Evolutionary conservation across 2,797 vertebrate species (phyloP), one percentile per base, ranked within the genome.

Genomic region (Dendrocincla fuliginosa): DNA sequence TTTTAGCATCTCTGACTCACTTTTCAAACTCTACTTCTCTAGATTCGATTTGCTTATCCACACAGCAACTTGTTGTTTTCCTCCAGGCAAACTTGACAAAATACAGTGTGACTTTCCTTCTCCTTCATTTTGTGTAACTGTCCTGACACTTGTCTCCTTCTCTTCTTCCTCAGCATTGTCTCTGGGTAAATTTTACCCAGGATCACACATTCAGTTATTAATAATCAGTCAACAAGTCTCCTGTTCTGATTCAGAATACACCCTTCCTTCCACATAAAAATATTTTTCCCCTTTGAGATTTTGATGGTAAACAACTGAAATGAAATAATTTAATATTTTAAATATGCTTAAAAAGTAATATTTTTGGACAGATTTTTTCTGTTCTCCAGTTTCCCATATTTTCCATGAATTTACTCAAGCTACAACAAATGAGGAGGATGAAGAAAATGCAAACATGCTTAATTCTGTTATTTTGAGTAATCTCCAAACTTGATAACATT

Each of bases 11-110:
- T 23, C 55, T 88, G 61, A 73, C 42, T 95, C 41, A 46, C 30
- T 75, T 85, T 75, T 87, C 65, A 88, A 78, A 81, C 33, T 69
- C 56, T 37, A 17, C 24, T 83, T 83, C 55, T 49, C 25, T 44
- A 46, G n/a, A 13, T 74, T 83, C 1, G 2, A 41, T 52, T 88
- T 68, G 17, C 28, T 83, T 74, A 18, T 60, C 35, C 14, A 6
- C n/a, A 71, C 5, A 84, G 33, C n/a, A 90, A 87, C 55, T 79
- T 93, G 15, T 30, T 83, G 33, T 57, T 89, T 92, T 94, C 67
- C 84, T 67, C 46, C 35, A 73, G 63, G 74, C 39, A 82, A 92
- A 78, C 55, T 12, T 90, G 81, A 90, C 67, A 87, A 87, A 96
- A 93, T 41, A 73, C 20, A 82, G 55, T 0, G 0, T 33, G 81